Evolutionary conservation across 35 echinoderm and acorn worm species (phyloP), one percentile per base, ranked within the genome.

Genomic region (Ptychodera flava): DNA sequence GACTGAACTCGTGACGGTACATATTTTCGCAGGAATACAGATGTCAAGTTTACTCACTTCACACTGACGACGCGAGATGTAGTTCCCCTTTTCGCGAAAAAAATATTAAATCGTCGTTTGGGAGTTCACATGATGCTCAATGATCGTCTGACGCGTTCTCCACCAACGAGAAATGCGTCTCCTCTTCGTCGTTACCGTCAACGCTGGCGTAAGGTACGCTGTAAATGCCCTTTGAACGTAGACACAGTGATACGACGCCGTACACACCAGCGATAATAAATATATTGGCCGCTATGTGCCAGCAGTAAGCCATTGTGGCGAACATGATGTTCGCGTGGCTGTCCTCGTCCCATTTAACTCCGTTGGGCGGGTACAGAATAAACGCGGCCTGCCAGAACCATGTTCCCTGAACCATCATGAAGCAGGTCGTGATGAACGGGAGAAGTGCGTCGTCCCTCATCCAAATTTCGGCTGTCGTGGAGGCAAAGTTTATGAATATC

Each of bases 321-420:
- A 94, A 90, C 95, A 94, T 97, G 29, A 93, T 32, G 78, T 94
- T 97, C 10, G 52, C 76, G 45, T 94, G 93, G 78, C 78, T 77
- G 15, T 97, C 95, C 33, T 85, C 79, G 30, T 92, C 90, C 95
- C 95, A 97, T 16, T 80, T 81, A 53, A 88, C 82, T 0, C 86
- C 82, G 1, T 92, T 92, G 1, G 96, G 96, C 29, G 52, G 76
- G 82, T 94, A 99, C 0, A 99, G 86, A 30, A 99, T 88, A 33
- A 92, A 88, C 1, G 90, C 96, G 0, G 90, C 80, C 86, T 90
- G 88, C 85, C 93, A 94, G 75, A 99, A 99, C 96, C 96, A 99
- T 15, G 93, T 99, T 10, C 96, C 96, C 35, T 99, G 96, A 37
- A 94, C 79, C 32, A 99, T 81, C 0, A 83, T 92, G 37, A 79